A percentile compares a stretch with the other conserved stretches of the same genome.
phyloP scores from a whole-genome alignment of 2,888 invertebrate species.

The Halocaridina rubra region DNA sequence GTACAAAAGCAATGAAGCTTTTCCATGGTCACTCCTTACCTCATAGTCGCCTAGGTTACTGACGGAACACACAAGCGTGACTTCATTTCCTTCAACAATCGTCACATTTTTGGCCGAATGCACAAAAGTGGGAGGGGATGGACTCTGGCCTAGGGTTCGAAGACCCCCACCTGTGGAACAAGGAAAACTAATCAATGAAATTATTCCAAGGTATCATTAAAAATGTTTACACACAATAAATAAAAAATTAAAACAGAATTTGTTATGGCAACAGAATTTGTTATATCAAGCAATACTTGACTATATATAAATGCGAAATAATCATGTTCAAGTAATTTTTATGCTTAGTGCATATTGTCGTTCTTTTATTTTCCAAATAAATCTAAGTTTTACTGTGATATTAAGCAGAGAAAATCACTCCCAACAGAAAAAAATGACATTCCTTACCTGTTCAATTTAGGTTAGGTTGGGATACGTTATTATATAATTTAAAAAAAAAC shows the following conservation, averaged over 20 bases:
- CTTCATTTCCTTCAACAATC: slow-evolving; percentile 54
- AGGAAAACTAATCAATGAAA: not conserved
- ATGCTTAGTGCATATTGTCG: too few relatives aligned
- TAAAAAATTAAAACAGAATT: not conserved
- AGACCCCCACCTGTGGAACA: not conserved
- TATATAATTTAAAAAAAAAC: too few relatives aligned
- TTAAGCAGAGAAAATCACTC: not conserved
- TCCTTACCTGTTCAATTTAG: too few relatives aligned
- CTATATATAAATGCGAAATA: too few relatives aligned
- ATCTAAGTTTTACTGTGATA: too few relatives aligned
- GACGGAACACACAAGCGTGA: slow-evolving; percentile 58
- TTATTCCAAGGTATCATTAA: not conserved
- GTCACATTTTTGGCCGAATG: slow-evolving; percentile 54
- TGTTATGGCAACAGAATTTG: not conserved
- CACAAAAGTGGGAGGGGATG: slow-evolving; percentile 41
- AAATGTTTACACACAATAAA: not conserved
- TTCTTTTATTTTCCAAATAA: too few relatives aligned
- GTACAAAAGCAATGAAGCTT: too few relatives aligned
- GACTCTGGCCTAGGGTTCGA: not conserved
- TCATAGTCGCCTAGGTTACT: slow-evolving; percentile 52
- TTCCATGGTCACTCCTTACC: slow-evolving; percentile 19
- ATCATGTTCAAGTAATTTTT: too few relatives aligned
- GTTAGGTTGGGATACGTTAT: not conserved
- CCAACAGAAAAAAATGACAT: too few relatives aligned
- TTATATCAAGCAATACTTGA: too few relatives aligned